Evolutionary conservation across 1,140 invertebrate genomes (phyloP).

Genomic region (Chlorops oryzae): DNA sequence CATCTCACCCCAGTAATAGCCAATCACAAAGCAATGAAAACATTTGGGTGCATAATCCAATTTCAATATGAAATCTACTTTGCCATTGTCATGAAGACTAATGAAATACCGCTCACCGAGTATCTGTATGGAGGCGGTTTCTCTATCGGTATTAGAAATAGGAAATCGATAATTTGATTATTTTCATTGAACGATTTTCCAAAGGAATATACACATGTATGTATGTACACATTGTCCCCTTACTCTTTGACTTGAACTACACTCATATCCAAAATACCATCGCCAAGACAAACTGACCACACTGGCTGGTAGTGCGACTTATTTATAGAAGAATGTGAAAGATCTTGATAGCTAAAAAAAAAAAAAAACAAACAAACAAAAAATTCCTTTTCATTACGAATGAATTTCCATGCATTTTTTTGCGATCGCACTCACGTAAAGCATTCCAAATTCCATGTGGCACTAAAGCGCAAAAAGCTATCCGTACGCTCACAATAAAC

Average conservation of each 20-base stretch:
- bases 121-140: slow-evolving; percentile 34
- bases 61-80: slow-evolving; percentile 40
- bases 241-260: slow-evolving; percentile 37
- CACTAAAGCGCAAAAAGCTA: slow-evolving; percentile 62
- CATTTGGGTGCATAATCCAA: slow-evolving; percentile 43
- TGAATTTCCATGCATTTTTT: too few relatives aligned
- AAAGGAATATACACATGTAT: background rate
- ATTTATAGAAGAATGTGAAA: slow-evolving; percentile 35
- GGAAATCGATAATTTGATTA: background rate
- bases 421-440: slow-evolving; percentile 61
- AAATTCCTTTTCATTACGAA: background rate
- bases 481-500: slow-evolving; percentile 64
- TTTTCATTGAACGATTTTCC: background rate
- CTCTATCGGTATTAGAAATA: slow-evolving; percentile 15
- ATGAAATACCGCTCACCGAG: slow-evolving; percentile 42
- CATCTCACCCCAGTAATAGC: slow-evolving; percentile 46
- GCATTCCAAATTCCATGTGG: slow-evolving; percentile 62
- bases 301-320: slow-evolving; percentile 34
- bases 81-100: slow-evolving; percentile 35
- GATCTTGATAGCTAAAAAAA: slow-evolving; percentile 36
- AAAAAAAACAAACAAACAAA: background rate
- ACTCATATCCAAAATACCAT: slow-evolving; percentile 37
- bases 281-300: slow-evolving; percentile 42
- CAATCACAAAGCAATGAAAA: slow-evolving; percentile 39
- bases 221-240: slow-evolving; percentile 14